Base-by-base conservation (phyloP, 1,140 invertebrate species). In the Conus ventricosus region DNA sequence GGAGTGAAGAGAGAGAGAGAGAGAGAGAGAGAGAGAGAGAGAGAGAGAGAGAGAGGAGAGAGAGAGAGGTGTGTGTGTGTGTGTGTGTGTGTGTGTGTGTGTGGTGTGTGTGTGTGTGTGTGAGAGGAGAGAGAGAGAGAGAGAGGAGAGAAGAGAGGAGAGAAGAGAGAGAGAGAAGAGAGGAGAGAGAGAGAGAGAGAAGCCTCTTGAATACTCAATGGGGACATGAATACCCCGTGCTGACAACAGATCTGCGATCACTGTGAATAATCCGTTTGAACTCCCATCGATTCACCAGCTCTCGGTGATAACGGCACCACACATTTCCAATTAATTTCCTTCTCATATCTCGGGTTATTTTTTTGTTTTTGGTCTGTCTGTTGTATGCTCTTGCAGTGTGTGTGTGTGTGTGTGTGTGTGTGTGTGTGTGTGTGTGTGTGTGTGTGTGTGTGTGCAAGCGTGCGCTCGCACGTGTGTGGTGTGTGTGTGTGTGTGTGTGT, bases 361-460 rank as follows among this genome's bases (percentile, higher is more conserved):
- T 78, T 2, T 25, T 15, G 15, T 15, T 23, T 1, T 78, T 15
- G 15, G 0, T 78, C 15, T 39, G 27, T 78, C 10, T 78, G 27
- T 39, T 15, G 39, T 39, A 39, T 39, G 39, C 39, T 39, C 3
- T 3, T 39, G 39, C 39, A 39, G 39, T 39, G 39, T 78, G 20
- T 78, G 76, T 25, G 76, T 78, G 76, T 78, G 76, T 78, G 76
- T 78, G 76, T 78, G 76, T 78, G 76, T 78, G 76, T 78, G 76
- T 78, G 76, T 78, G 76, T 78, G 76, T 78, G 76, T 78, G 76
- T 78, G 76, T 78, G 76, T 78, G 76, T 78, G 76, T 78, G 76
- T 78, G 76, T 78, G 76, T 78, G 76, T 78, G 76, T 78, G 76
- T 25, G 76, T 25, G 76, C 11, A 4, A 0, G 76, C 11, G 76